These are phyloP conservation scores for Potorous gilbertii DNA, from an alignment of 2,797 vertebrate genomes.

Conservation along the genomic window DNA sequence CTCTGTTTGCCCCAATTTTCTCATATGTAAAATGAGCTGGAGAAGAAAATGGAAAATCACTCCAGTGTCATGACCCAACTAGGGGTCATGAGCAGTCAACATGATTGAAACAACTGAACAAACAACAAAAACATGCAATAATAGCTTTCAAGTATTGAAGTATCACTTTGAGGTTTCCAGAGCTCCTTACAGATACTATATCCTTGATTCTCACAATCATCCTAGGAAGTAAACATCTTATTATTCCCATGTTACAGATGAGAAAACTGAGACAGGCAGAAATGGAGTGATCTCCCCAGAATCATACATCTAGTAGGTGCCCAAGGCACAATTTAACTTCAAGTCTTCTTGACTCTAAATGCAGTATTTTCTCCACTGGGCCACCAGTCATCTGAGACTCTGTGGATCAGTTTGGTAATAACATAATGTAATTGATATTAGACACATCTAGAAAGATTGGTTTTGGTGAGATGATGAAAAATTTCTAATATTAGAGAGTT, in stretches of 20 bases:
- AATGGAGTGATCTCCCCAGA: background rate
- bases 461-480: background rate
- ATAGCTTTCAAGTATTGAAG: background rate
- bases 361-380: background rate
- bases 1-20: background rate
- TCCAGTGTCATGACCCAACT: background rate
- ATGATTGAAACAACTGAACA: background rate
- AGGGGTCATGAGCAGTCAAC: too few relatives aligned
- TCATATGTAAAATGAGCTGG: background rate
- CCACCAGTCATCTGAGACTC: background rate
- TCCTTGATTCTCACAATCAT: background rate
- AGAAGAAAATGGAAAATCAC: background rate
- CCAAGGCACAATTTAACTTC: background rate
- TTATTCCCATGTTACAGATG: background rate
- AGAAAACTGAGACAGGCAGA: background rate
- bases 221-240: background rate
- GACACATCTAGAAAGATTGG: background rate
- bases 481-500: background rate
- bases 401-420: background rate
- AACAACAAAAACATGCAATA: background rate
- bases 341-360: background rate
- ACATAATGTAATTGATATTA: background rate
- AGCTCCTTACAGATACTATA: background rate
- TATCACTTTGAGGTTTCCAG: background rate
- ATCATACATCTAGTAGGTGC: background rate